Conservation (phyloP, 2,113 vertebrate species). For the Tragulus kanchil region DNA sequence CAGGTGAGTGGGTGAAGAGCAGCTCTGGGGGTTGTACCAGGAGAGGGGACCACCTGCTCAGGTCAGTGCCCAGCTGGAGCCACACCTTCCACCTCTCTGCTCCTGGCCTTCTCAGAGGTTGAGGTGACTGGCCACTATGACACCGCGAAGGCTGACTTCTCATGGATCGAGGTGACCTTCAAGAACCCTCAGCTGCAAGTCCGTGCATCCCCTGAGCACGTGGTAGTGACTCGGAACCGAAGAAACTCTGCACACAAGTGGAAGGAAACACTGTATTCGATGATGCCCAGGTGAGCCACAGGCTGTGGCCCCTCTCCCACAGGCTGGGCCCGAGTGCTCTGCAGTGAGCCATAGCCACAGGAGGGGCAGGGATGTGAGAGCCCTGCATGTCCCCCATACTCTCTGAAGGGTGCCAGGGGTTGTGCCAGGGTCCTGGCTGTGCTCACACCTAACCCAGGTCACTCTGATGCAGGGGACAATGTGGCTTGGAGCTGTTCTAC, state of each 20-base stretch:
- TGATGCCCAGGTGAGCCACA: conserved; percentile 62
- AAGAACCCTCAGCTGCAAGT: conserved; percentile 54
- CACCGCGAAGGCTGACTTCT: conserved; percentile 64
- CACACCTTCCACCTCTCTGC: background rate
- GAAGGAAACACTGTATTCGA: conserved; percentile 33
- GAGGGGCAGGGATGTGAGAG: background rate
- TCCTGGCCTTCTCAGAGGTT: conserved; percentile 76
- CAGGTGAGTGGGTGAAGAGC: background rate
- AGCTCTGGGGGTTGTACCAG: background rate
- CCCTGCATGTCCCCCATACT: background rate
- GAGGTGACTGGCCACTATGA: conserved; percentile 77
- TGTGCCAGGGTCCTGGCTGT: background rate
- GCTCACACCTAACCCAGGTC: background rate
- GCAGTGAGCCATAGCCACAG: background rate
- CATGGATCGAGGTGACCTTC: conserved; percentile 79
- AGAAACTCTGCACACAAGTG: conserved; percentile 61
- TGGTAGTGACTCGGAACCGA: conserved; percentile 67
- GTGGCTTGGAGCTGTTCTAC: background rate
- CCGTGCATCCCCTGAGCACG: background rate
- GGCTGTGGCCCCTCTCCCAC: background rate
- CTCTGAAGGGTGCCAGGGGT: background rate
- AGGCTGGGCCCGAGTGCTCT: background rate
- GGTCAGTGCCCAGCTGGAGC: background rate
- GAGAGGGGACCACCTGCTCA: background rate
- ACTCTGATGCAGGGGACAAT: background rate